These are phyloP conservation scores for Corapipo altera DNA, from an alignment of 2,113 vertebrate genomes.

Conservation along the genomic window DNA sequence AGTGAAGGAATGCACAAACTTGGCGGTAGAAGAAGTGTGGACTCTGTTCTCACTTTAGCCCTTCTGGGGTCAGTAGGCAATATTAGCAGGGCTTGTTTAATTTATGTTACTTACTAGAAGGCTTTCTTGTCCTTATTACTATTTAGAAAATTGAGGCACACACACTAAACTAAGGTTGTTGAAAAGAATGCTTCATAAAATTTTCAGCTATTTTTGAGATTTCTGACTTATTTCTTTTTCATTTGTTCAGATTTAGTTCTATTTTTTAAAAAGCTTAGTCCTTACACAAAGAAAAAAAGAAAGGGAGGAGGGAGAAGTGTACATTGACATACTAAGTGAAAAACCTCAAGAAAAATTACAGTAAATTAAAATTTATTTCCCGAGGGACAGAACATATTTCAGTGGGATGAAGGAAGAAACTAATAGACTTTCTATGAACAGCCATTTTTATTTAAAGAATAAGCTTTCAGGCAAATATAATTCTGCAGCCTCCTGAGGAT, in stretches of 20 bases:
- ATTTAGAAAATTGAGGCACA: constrained; percentile 3
- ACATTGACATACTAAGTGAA: constrained; percentile 56
- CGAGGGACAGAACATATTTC: constrained; percentile 71
- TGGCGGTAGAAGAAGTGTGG: neutral
- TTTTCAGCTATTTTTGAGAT: constrained; percentile 11
- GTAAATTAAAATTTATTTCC: constrained; percentile 77
- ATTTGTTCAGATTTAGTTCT: constrained; percentile 42
- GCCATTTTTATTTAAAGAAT: constrained; percentile 67
- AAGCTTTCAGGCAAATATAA: constrained; percentile 72
- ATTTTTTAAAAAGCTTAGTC: constrained; percentile 33
- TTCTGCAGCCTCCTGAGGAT: constrained; percentile 61
- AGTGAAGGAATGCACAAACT: neutral
- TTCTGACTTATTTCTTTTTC: constrained; percentile 24
- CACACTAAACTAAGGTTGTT: neutral
- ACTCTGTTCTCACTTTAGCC: neutral
- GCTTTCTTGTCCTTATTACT: neutral
- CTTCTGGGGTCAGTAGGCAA: neutral
- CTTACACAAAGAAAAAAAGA: constrained; percentile 40
- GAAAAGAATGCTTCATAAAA: constrained; percentile 16
- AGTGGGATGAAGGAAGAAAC: constrained; percentile 65
- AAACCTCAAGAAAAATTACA: constrained; percentile 64
- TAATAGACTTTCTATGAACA: constrained; percentile 67
- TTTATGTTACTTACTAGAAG: neutral
- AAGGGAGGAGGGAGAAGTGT: constrained; percentile 38
- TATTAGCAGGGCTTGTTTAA: neutral